phyloP scores from a whole-genome alignment of 2,113 vertebrate species.

The Cettia cetti region DNA sequence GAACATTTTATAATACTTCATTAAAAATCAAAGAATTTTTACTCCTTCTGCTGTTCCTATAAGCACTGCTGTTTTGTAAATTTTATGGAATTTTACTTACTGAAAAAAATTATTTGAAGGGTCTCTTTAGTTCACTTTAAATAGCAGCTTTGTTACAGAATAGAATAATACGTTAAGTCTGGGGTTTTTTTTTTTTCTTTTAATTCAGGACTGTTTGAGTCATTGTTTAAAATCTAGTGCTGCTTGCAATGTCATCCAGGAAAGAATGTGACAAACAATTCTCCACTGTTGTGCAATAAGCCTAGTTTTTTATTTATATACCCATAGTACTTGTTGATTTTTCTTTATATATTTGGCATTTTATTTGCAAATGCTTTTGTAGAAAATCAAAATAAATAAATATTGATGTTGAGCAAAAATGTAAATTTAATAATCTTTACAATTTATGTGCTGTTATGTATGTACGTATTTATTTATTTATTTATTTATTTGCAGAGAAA shows the following conservation, averaged over 20 bases:
- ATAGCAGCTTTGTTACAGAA: not conserved
- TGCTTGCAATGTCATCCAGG: not conserved
- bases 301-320: not conserved
- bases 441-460: not conserved
- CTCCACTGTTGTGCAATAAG: not conserved
- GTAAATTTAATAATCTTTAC: not conserved
- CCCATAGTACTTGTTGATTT: not conserved
- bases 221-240: slow-evolving; percentile 46
- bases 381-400: not conserved
- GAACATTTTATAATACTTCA: not conserved
- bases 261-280: not conserved
- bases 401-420: not conserved
- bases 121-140: slow-evolving; percentile 1
- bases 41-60: not conserved
- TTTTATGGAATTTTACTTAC: slow-evolving; percentile 3
- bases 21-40: not conserved
- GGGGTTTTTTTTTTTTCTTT: not conserved
- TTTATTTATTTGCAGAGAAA: not conserved
- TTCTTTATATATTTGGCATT: not conserved
- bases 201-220: slow-evolving; percentile 22
- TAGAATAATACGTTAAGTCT: slow-evolving; percentile 14
- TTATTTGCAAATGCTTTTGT: not conserved
- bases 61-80: not conserved
- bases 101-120: not conserved
- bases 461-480: not conserved